These are phyloP conservation scores for Lophochroa leadbeateri DNA, from an alignment of 2,113 vertebrate species.

Conservation along the genomic window DNA sequence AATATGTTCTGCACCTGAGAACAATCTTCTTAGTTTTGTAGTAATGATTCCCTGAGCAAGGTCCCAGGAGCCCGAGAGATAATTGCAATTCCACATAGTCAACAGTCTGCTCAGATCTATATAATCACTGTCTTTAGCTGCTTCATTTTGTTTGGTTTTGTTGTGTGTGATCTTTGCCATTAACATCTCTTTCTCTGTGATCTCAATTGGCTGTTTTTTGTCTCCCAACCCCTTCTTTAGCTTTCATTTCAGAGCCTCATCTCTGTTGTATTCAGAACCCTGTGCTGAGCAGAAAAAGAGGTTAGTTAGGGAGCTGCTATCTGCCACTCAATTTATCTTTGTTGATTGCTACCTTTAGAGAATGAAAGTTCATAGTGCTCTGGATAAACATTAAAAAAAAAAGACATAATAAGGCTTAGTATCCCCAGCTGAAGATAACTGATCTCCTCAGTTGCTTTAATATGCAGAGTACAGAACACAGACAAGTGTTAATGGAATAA, in stretches of 20 bases:
- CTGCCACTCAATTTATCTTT: conserved; percentile 54
- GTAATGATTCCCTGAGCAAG: conserved; percentile 49
- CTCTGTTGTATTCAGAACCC: background rate
- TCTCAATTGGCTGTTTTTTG: background rate
- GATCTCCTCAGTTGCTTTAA: conserved; percentile 70
- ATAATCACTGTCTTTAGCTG: conserved; percentile 58
- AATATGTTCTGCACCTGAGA: conserved; percentile 54
- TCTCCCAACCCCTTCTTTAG: background rate
- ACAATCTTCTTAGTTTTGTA: conserved; percentile 60
- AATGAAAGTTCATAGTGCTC: conserved; percentile 64
- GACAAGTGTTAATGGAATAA: conserved; percentile 71
- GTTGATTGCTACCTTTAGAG: conserved; percentile 59
- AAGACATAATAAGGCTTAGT: conserved; percentile 65
- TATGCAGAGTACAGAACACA: conserved; percentile 64
- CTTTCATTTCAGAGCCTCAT: conserved; percentile 1
- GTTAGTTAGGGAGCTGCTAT: conserved; percentile 40
- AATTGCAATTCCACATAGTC: conserved; percentile 52
- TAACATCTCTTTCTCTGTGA: conserved; percentile 31
- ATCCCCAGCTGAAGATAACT: conserved; percentile 70
- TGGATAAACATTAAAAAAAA: conserved; percentile 65
- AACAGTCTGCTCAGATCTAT: conserved; percentile 50
- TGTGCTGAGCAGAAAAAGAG: fast-evolving
- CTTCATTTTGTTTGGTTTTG: conserved; percentile 63
- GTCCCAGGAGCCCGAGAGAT: conserved; percentile 21
- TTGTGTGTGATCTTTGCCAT: conserved; percentile 32